Evolutionary conservation across 2,113 vertebrate species (phyloP), one percentile per base, ranked within the genome.

Genomic region (Sialia sialis): DNA sequence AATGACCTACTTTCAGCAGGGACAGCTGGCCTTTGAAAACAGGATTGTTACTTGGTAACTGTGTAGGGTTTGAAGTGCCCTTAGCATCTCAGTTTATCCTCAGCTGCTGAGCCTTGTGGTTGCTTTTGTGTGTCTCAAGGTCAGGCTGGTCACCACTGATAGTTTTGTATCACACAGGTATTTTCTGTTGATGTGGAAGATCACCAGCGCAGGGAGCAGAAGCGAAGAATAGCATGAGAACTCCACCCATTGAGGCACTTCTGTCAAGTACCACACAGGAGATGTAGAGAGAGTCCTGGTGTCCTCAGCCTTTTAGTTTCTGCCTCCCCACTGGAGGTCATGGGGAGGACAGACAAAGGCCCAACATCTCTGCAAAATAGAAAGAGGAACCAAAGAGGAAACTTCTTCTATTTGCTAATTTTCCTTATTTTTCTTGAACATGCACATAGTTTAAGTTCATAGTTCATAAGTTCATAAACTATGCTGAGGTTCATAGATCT

Each of bases 1-100:
- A 88, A 39, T 89, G 66, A 93, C 88, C 89, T 76, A 87, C 66
- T 95, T 95, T 93, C 2, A 1, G 19, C 60, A 60, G 51, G 29
- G 21, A 78, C 59, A 79, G 52, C 82, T 95, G 91, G 87, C 67
- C 36, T 95, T 89, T 66, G 73, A 59, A 48, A 87, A 60, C 30
- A 41, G 74, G 68, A 5, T 60, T 83, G 92, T 89, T 88, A 72
- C 79, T 90, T 79, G 75, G 82, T 87, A 89, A 89, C 87, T 89
- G 48, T 20, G 43, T 64, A 27, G 43, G 52, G 18, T 79, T 84
- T 81, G 68, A 77, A 87, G 64, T 48, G 52, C 44, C 36, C 87
- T 66, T 62, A 41, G 63, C 66, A 15, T 43, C 56, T 26, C 39
- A 6, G 30, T 86, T 83, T 43, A 64, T 72, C 63, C 72, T 86